Base-by-base conservation (phyloP, 92 coral and sea anemone genomes). In the Phymanthus crucifer region DNA sequence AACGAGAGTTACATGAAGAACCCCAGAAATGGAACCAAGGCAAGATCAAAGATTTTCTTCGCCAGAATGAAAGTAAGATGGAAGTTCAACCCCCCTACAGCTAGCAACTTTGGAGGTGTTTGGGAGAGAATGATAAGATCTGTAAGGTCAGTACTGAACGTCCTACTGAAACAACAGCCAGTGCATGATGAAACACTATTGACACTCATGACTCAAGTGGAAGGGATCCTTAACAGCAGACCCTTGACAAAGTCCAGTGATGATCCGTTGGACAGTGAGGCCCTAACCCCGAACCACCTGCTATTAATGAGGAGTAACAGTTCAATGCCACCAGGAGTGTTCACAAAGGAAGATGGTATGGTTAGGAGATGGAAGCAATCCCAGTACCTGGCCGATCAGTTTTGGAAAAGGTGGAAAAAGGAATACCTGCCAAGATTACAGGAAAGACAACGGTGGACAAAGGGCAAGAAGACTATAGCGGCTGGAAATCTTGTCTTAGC, bases 1-100 rank as follows among this genome's bases (percentile, higher is more conserved):
- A 73, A 19, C 2, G 78, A n/a, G 78, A 73, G 26, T 43, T 74
- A 26, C 37, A 13, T 1, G 66, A 74, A 74, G 66, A 27, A 2
- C 1, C 50, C 1, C 3, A 43, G 26, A 57, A 71, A n/a, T 72
- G 78, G 38, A 72, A 74, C 8, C 79, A 72, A 29, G 23, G 47
- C 34, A 52, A 26, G 52, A 72, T 81, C 32, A 45, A 31, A 71
- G 79, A 73, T 29, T 68, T 32, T 23, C 71, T 72, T 4, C 72
- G 70, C 1, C 76, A 81, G 71, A 64, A 26, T 14, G 76, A 71
- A 37, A 81, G n/a, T 81, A 1, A 23, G 38, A 45, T 81, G 85
- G 79, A 74, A 81, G 50, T 81, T 81, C 58, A 73, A 81, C 64
- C 79, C 85, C 1, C 85, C 85, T 4, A 71, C 72, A 4, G 85